Conservation (phyloP, 2,888 invertebrate genomes). For the Sphaerophoria rueppellii region DNA sequence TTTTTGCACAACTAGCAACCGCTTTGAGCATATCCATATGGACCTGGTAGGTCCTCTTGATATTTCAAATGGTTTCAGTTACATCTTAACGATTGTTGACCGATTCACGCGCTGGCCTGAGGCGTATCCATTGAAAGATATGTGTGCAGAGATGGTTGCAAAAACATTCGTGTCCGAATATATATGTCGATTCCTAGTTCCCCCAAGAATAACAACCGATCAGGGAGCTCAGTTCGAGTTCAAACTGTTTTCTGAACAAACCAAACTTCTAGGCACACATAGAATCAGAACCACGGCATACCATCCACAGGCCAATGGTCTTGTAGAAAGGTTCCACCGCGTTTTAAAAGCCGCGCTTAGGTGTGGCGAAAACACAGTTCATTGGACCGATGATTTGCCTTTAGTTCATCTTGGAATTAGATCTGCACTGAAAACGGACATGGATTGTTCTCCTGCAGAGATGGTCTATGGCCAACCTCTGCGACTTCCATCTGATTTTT, state of each 20-base stretch:
- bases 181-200: slow-evolving; percentile 1
- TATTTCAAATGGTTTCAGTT: too few relatives aligned
- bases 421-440: background rate
- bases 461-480: background rate
- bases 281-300: background rate
- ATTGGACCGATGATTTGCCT: background rate
- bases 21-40: background rate
- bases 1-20: background rate
- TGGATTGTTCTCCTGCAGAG: background rate
- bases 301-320: too few relatives aligned
- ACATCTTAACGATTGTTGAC: too few relatives aligned
- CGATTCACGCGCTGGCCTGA: too few relatives aligned
- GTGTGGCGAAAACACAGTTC: background rate
- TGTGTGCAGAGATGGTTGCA: background rate
- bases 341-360: background rate
- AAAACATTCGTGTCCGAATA: slow-evolving; percentile 12
- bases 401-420: slow-evolving; percentile 1
- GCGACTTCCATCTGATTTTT: background rate
- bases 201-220: background rate
- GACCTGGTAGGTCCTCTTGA: background rate
- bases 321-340: too few relatives aligned
- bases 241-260: background rate
- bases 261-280: background rate
- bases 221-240: slow-evolving; percentile 12
- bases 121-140: too few relatives aligned